phyloP scores from a whole-genome alignment of 2,888 invertebrate genomes.

The Melolontha melolontha region DNA sequence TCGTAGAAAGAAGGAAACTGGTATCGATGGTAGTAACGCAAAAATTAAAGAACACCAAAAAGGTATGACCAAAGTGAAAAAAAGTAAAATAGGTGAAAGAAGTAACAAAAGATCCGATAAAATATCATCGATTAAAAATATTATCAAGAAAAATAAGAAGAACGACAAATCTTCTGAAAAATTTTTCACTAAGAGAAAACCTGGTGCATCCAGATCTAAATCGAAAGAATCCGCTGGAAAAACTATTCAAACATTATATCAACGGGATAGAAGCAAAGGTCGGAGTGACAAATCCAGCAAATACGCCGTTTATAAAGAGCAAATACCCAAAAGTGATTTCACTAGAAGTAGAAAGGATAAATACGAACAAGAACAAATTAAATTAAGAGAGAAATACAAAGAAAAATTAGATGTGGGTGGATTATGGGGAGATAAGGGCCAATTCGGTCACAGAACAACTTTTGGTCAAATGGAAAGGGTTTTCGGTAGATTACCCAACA shows the following conservation, averaged over 20 bases:
- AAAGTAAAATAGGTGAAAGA: constrained; percentile 12
- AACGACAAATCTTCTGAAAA: not conserved
- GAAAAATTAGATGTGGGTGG: not conserved
- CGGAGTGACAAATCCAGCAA: constrained; percentile 18
- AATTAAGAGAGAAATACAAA: not conserved
- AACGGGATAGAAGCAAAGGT: constrained; percentile 11
- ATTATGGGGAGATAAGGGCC: constrained; percentile 2
- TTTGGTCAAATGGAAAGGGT: not conserved
- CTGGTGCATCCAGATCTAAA: not conserved
- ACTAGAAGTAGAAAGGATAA: constrained; percentile 12
- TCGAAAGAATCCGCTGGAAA: constrained; percentile 4
- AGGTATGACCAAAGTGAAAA: not conserved
- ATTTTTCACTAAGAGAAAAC: not conserved
- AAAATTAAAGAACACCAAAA: constrained; percentile 12
- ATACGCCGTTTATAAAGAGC: constrained; percentile 15
- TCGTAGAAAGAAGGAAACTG: not conserved
- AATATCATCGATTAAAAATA: not conserved
- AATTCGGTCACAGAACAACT: not conserved
- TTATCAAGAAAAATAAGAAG: not conserved
- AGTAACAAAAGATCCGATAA: not conserved
- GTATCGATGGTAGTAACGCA: not conserved
- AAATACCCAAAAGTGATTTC: constrained; percentile 1
- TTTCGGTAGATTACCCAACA: constrained; percentile 48
- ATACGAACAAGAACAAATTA: constrained; percentile 20
- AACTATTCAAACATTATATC: constrained; percentile 11